Conservation (phyloP, 2,113 vertebrate species). For the Herpailurus yagouaroundi region DNA sequence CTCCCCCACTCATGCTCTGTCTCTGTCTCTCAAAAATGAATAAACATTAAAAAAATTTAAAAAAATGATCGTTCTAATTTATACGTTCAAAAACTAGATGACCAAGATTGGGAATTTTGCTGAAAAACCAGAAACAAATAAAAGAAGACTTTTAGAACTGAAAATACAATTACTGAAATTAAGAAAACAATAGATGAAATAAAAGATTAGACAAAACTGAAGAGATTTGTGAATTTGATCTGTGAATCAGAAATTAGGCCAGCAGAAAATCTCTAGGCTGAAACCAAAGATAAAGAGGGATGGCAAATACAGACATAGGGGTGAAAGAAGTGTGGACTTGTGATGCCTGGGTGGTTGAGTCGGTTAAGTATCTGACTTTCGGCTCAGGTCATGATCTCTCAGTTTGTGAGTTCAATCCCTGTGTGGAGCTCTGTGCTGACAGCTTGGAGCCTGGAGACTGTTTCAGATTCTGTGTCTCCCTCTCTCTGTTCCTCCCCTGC, state of each 20-base stretch:
- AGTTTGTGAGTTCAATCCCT: no score
- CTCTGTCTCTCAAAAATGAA: background rate
- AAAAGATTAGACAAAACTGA: background rate
- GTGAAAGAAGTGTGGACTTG: background rate
- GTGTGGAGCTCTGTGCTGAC: no score
- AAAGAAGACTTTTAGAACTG: background rate
- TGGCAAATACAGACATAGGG: background rate
- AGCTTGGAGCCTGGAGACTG: no score
- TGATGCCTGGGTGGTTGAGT: no score
- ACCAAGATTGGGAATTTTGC: no score
- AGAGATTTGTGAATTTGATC: background rate
- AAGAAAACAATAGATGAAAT: background rate
- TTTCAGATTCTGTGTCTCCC: no score
- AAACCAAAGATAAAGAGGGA: background rate
- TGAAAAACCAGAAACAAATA: background rate
- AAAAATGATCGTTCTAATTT: background rate
- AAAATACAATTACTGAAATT: background rate
- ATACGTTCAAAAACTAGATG: background rate
- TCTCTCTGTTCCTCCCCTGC: no score
- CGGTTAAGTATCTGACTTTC: no score
- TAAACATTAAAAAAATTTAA: background rate
- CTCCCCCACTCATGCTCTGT: no score
- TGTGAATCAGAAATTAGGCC: background rate
- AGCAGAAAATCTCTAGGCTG: background rate
- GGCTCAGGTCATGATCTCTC: no score